A percentile compares a stretch with the other conserved stretches of the same genome.
Conservation (phyloP, 2,797 vertebrate species). For the Chelonia mydas region DNA sequence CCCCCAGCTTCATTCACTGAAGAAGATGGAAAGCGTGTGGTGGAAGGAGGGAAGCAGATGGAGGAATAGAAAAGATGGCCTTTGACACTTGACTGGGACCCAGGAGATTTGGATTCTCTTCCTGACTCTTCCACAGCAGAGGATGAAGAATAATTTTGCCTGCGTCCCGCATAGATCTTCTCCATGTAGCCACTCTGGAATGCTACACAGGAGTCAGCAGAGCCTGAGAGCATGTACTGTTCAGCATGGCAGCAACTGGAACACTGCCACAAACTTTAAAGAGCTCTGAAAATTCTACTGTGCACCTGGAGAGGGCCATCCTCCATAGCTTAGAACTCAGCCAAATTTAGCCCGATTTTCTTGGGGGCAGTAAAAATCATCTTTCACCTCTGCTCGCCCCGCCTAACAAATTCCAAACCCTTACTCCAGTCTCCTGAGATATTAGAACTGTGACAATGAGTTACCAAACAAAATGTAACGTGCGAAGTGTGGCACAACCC, state of each 20-base stretch:
- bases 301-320: slow-evolving; percentile 18
- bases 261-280: fast-evolving
- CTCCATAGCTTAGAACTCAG: slow-evolving; percentile 19
- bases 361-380: neutral
- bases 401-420: neutral
- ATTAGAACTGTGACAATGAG: slow-evolving; percentile 43
- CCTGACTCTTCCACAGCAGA: neutral
- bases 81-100: neutral
- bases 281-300: neutral
- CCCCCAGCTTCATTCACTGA: neutral
- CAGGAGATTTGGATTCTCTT: neutral
- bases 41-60: neutral
- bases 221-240: fast-evolving
- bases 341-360: slow-evolving; percentile 18
- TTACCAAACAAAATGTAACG: neutral
- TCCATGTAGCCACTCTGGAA: neutral
- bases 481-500: fast-evolving
- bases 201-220: neutral
- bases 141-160: neutral
- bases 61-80: neutral
- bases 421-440: slow-evolving; percentile 5
- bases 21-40: fast-evolving
- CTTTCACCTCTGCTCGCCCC: neutral
- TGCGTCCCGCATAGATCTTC: fast-evolving
- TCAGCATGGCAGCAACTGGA: fast-evolving